These are phyloP conservation scores for Drosophila affinis DNA, from an alignment of 2,888 invertebrate genomes.

Conservation along the genomic window DNA sequence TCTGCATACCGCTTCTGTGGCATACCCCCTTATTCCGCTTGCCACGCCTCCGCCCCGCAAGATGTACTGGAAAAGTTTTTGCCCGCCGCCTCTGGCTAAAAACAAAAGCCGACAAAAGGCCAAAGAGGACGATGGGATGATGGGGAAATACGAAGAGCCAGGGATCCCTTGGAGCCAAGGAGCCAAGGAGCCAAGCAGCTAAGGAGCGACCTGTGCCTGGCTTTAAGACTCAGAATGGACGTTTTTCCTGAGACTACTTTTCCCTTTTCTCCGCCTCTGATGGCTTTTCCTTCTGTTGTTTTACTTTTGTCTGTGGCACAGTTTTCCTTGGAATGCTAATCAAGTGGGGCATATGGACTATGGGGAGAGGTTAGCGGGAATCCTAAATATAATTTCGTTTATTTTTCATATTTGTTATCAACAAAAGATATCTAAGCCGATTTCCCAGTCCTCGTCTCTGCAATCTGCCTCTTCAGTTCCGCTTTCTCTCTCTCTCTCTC, in stretches of 20 bases:
- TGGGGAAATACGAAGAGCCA: constrained; percentile 29
- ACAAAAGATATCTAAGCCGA: no score
- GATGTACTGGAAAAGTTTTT: constrained; percentile 17
- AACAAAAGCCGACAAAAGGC: constrained; percentile 49
- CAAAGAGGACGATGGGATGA: constrained; percentile 33
- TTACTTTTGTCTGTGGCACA: constrained; percentile 71
- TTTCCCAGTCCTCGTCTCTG: no score
- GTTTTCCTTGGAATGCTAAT: constrained; percentile 44
- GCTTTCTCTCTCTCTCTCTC: no score
- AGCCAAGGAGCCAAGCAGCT: not conserved
- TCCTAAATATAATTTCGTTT: no score
- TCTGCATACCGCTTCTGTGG: constrained; percentile 2
- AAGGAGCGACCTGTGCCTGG: constrained; percentile 34
- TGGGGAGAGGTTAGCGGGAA: no score
- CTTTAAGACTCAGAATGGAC: constrained; percentile 46
- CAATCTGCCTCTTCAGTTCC: not conserved
- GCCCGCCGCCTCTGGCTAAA: constrained; percentile 37
- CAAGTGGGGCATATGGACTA: constrained; percentile 13
- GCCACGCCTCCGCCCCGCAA: constrained; percentile 27
- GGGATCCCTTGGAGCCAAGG: constrained; percentile 2
- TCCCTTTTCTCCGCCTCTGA: constrained; percentile 29
- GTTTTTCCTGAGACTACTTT: constrained; percentile 21
- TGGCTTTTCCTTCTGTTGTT: constrained; percentile 25
- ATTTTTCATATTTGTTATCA: no score
- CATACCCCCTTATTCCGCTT: constrained; percentile 1